Evolutionary conservation across 30 jellyfish, hydroid and myxozoan genomes (phyloP).

Genomic region (Nemopilema nomurai): DNA sequence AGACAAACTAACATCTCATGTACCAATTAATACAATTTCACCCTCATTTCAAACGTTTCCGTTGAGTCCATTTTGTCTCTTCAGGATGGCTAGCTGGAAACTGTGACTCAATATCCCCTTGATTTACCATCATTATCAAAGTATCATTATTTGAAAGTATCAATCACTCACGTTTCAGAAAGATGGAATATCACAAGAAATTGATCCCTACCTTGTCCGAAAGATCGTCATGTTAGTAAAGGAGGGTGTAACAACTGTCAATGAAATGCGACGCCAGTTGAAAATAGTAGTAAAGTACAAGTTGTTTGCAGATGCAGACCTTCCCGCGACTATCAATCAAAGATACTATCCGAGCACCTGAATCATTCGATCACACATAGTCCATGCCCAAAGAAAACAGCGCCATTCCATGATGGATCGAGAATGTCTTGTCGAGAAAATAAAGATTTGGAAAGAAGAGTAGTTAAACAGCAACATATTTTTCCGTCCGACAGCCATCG

Average conservation of each 20-base stretch:
- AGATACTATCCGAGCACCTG: slow-evolving; percentile 21
- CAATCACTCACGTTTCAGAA: not conserved
- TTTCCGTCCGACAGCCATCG: not conserved
- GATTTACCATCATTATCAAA: no score
- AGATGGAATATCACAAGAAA: slow-evolving; percentile 21
- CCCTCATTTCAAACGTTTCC: slow-evolving; percentile 25
- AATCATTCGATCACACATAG: slow-evolving; percentile 47
- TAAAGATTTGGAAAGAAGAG: no score
- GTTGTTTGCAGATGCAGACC: slow-evolving; percentile 32
- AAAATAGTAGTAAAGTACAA: slow-evolving; percentile 10
- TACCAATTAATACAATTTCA: slow-evolving; percentile 13
- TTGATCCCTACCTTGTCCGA: no score
- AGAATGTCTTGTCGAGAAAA: slow-evolving; percentile 31
- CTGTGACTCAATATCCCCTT: no score
- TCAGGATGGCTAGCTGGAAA: no score
- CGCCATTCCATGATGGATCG: slow-evolving; percentile 55
- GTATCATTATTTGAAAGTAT: no score
- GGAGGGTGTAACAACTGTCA: no score
- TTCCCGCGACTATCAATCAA: slow-evolving; percentile 20
- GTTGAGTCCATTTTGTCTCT: slow-evolving; percentile 12
- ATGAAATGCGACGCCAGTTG: no score
- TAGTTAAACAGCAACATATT: not conserved
- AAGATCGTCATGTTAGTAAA: no score
- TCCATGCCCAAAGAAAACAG: slow-evolving; percentile 10
- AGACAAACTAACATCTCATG: not conserved